Evolutionary conservation across 2,888 invertebrate genomes (phyloP), one percentile per base, ranked within the genome.

Genomic region (Caenorhabditis drosophilae): DNA sequence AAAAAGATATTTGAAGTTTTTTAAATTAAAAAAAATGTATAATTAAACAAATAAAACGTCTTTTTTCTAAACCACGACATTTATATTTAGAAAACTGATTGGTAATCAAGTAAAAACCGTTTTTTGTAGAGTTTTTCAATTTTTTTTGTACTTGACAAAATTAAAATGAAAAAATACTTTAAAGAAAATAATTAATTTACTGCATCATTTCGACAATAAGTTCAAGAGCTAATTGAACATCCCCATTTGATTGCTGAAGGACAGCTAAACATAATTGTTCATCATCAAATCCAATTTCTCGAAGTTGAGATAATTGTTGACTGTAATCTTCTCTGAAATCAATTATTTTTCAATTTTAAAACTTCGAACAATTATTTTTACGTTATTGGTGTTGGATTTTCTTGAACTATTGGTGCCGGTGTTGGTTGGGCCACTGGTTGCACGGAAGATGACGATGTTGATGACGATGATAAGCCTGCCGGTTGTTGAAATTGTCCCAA

Each of bases 281-380:
- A 38, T 59, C 51, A n/a, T 51, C 55, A 34, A 64, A 64, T 11
- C 64, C 64, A 18, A 54, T 55, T 9, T 49, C 49, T n/a, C 48
- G 50, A 3, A 64, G 40, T 9, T 18, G 31, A 0, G 50, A 58
- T 0, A 46, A 22, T 40, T 59, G 58, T 4, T 16, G 9, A 2
- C 25, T 20, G 18, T 40, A 50, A n/a, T 40, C 50, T 11, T 38
- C 49, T 23, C 55, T 48, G 55, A 40, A 55, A 12, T n/a, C n/a
- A n/a, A n/a, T n/a, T n/a, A n/a, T n/a, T n/a, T n/a, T n/a, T n/a
- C n/a, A n/a, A n/a, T n/a, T n/a, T n/a, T n/a, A n/a, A n/a, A n/a
- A n/a, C n/a, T n/a, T n/a, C n/a, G n/a, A n/a, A n/a, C n/a, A n/a
- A n/a, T n/a, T n/a, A n/a, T n/a, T n/a, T n/a, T n/a, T n/a, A n/a